phyloP scores from a whole-genome alignment of 2,888 invertebrate species.

The Xestia sexstrigata region DNA sequence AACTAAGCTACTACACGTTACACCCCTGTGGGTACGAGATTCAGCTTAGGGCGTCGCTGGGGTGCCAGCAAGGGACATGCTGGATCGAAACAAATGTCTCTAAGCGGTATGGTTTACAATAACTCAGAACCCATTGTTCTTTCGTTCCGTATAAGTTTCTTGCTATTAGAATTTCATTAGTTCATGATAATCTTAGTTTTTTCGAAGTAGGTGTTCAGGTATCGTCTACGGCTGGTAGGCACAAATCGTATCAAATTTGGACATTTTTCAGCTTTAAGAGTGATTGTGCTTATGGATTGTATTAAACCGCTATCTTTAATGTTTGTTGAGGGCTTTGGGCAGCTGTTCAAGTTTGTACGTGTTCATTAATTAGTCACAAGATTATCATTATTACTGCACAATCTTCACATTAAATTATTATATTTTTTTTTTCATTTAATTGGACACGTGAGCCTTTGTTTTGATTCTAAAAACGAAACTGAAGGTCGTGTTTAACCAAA shows the following conservation, averaged over 20 bases:
- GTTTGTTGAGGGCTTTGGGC: background rate
- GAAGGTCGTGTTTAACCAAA: background rate
- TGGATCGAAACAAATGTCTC: background rate
- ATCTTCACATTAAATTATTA: background rate
- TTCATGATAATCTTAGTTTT: background rate
- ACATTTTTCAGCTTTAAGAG: background rate
- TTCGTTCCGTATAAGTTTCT: background rate
- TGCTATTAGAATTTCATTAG: no score
- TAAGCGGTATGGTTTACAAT: background rate
- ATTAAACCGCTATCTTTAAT: background rate
- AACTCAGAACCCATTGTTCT: background rate
- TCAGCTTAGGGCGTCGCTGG: no score
- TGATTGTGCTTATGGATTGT: background rate
- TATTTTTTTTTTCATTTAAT: slow-evolving; percentile 16
- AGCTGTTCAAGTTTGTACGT: background rate
- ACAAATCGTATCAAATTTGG: background rate
- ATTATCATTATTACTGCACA: slow-evolving; percentile 12
- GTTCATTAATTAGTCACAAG: background rate
- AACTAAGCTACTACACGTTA: no score
- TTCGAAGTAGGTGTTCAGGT: background rate
- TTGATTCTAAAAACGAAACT: background rate
- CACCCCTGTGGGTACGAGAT: no score
- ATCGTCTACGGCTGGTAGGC: background rate
- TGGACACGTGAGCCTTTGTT: background rate
- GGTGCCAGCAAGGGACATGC: background rate